These are phyloP conservation scores for Dipodomys stephensi DNA, from an alignment of 2,113 vertebrate species.

Conservation along the genomic window DNA sequence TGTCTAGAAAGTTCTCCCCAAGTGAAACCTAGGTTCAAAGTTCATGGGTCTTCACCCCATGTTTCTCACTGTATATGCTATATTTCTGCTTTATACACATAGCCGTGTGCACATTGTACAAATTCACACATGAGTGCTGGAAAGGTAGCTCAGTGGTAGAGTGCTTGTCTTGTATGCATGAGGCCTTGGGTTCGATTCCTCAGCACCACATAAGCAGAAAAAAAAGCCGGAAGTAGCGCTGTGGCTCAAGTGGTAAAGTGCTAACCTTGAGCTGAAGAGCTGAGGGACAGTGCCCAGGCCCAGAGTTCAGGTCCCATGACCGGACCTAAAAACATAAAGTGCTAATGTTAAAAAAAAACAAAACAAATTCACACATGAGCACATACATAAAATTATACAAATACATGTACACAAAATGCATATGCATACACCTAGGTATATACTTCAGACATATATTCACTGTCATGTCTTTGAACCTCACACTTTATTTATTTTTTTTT, in stretches of 20 bases:
- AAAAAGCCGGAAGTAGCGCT: too few relatives aligned
- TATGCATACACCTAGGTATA: not conserved
- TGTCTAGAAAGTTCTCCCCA: not conserved
- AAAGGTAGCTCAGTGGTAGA: too few relatives aligned
- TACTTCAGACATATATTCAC: not conserved
- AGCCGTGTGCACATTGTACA: not conserved
- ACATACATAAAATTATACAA: not conserved
- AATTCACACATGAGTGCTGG: not conserved
- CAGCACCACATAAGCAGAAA: too few relatives aligned
- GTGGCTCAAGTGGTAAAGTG: too few relatives aligned
- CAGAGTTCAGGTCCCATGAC: too few relatives aligned
- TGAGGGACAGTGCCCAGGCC: too few relatives aligned
- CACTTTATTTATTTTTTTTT: too few relatives aligned
- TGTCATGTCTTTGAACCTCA: conserved; percentile 32
- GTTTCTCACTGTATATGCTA: conserved; percentile 31
- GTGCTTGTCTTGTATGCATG: too few relatives aligned
- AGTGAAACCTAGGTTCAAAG: not conserved
- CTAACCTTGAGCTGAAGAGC: too few relatives aligned
- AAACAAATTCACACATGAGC: not conserved
- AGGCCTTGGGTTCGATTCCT: too few relatives aligned
- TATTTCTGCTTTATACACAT: not conserved
- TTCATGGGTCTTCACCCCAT: not conserved
- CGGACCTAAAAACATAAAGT: too few relatives aligned
- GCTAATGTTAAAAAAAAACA: too few relatives aligned
- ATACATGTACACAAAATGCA: not conserved